Percentiles rank a stretch among this genome's conserved stretches.
phyloP scores from a whole-genome alignment of 2,888 invertebrate species.

The Conops quadrifasciatus region DNA sequence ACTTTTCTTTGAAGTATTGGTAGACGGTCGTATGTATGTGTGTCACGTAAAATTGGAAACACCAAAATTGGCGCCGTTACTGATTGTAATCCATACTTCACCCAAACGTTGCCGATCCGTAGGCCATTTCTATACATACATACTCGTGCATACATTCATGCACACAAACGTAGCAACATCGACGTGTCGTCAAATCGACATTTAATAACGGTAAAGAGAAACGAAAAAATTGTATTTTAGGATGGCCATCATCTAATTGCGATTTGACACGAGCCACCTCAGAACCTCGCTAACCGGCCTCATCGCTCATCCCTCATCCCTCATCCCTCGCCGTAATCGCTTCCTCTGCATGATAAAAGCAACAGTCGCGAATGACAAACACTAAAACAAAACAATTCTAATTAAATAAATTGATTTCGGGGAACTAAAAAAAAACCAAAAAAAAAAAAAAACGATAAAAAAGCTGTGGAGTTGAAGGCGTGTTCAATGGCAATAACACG shows the following conservation, averaged over 20 bases:
- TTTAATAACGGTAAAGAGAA: constrained; percentile 13
- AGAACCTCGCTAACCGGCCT: not conserved
- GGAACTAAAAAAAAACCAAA: too few relatives aligned
- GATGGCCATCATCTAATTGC: constrained; percentile 27
- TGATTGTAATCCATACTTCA: constrained; percentile 31
- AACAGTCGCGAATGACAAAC: not conserved
- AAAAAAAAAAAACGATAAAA: constrained; percentile 1
- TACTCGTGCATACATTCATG: not conserved
- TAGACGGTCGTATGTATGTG: not conserved
- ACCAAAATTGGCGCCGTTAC: constrained; percentile 23
- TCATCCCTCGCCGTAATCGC: not conserved
- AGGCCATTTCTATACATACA: not conserved
- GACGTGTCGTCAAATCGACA: constrained; percentile 20
- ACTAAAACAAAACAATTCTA: constrained; percentile 24
- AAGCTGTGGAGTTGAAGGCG: not conserved
- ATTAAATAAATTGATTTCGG: constrained; percentile 24
- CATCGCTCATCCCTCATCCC: not conserved
- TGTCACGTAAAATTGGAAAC: constrained; percentile 10
- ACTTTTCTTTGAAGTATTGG: constrained; percentile 3
- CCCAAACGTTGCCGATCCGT: not conserved
- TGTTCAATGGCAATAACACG: constrained; percentile 15
- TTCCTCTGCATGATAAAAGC: not conserved
- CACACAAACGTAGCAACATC: not conserved
- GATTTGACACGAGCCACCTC: constrained; percentile 20
- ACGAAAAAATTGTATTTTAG: not conserved